phyloP scores from a whole-genome alignment of 2,888 invertebrate species.

The Drosophila stalkeri region DNA sequence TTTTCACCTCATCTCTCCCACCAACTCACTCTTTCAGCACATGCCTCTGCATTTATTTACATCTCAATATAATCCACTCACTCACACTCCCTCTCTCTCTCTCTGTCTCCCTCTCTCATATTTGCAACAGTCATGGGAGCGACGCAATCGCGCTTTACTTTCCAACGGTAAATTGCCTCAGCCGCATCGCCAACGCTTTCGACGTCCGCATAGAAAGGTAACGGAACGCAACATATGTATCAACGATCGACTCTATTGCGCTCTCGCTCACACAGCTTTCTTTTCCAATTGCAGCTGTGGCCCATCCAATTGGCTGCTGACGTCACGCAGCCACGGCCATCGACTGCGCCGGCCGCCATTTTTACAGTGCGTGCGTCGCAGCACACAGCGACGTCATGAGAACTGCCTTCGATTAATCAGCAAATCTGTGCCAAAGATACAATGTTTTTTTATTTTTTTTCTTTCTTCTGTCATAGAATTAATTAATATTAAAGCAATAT shows the following conservation, averaged over 20 bases:
- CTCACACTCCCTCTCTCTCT: background rate
- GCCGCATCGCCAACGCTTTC: constrained; percentile 69
- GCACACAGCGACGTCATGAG: background rate
- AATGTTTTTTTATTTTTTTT: constrained; percentile 23
- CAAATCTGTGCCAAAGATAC: constrained; percentile 70
- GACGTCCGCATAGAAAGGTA: constrained; percentile 57
- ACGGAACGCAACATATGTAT: constrained; percentile 9
- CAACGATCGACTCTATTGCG: background rate
- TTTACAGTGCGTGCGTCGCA: constrained; percentile 36
- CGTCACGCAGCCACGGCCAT: constrained; percentile 55
- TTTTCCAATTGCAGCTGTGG: constrained; percentile 53
- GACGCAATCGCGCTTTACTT: constrained; percentile 58
- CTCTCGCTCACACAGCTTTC: background rate
- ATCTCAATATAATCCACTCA: background rate
- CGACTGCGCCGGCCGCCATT: constrained; percentile 72
- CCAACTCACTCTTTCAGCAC: background rate
- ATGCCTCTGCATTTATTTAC: background rate
- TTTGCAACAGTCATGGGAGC: constrained; percentile 68
- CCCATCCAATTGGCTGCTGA: constrained; percentile 39
- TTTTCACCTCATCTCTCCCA: background rate
- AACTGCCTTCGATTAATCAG: constrained; percentile 16
- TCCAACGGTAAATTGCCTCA: constrained; percentile 64
- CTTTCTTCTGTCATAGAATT: background rate
- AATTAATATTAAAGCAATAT: background rate
- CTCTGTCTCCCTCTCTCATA: background rate